Base-by-base conservation (phyloP, 2,888 invertebrate genomes). In the Habrosyne pyritoides region DNA sequence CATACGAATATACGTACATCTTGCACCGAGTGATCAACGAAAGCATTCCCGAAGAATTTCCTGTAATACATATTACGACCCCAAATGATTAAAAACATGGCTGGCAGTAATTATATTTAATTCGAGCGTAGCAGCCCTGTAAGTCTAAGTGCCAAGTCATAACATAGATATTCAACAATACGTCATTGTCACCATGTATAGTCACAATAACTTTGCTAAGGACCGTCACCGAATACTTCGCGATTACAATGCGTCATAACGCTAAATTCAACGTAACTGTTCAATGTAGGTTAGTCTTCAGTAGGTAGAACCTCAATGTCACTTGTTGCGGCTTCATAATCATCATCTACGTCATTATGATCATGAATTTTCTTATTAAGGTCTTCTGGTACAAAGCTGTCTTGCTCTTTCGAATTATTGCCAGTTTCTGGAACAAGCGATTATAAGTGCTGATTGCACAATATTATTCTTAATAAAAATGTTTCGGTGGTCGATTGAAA, bases 81-180 rank as follows among this genome's bases (percentile, higher is more conserved):
- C n/a, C n/a, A n/a, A n/a, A n/a, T n/a, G n/a, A n/a, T n/a, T n/a
- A n/a, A n/a, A n/a, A n/a, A n/a, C n/a, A n/a, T n/a, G n/a, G n/a
- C n/a, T n/a, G n/a, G n/a, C n/a, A n/a, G 14, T 2, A 36, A 8
- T 5, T 7, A 3, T 18, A 42, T 3, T 18, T 8, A 6, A 42
- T 42, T 42, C 42, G 8, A 18, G 0, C 42, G 18, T 42, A 18
- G 14, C 42, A 42, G 42, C 42, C 42, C 42, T 42, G 2, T 42
- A 1, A 14, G 14, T 14, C n/a, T 18, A 42, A 42, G 42, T 42
- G 42, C 8, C 42, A 42, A 42, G 14, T 42, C 42, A 42, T 42
- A 42, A 42, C 42, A 18, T 42, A 42, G 18, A 42, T 42, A 42
- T 42, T 18, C 12, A 42, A 42, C 42, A 42, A 42, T 42, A 42